Evolutionary conservation across 2,797 vertebrate species (phyloP).

Genomic region (Alca torda): DNA sequence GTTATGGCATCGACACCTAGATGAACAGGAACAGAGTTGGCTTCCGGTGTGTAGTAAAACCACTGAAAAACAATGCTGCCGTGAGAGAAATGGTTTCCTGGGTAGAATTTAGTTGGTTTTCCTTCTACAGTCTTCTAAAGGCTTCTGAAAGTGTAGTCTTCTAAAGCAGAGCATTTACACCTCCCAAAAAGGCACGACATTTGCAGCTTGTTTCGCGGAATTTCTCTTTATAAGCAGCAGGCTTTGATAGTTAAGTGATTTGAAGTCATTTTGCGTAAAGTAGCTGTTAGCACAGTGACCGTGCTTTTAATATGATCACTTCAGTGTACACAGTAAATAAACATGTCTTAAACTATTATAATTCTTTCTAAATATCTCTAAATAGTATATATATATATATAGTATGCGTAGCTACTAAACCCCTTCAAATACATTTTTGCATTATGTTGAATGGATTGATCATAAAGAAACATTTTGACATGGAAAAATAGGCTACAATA

Average conservation of each 20-base stretch:
- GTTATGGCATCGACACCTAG: not conserved
- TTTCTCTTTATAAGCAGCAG: not conserved
- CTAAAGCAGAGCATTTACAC: not conserved
- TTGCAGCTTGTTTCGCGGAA: not conserved
- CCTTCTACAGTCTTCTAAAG: not conserved
- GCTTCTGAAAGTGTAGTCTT: not conserved
- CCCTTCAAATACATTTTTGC: not conserved
- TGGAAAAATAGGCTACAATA: not conserved
- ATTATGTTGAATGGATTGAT: not conserved
- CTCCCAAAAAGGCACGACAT: not conserved
- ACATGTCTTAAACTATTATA: not conserved
- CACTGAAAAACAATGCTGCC: constrained; percentile 22
- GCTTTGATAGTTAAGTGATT: constrained; percentile 8
- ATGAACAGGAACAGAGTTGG: constrained; percentile 18
- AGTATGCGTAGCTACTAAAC: not conserved
- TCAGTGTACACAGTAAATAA: not conserved
- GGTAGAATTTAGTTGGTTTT: constrained; percentile 13
- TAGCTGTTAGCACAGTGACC: not conserved
- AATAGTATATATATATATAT: not conserved
- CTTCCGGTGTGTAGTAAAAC: constrained; percentile 33
- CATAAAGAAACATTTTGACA: not conserved
- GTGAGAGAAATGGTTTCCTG: constrained; percentile 47
- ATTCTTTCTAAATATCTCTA: not conserved
- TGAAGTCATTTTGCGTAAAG: not conserved
- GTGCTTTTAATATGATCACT: not conserved